phyloP scores from a whole-genome alignment of 2,888 invertebrate species.

The Sphaerophoria taeniata region DNA sequence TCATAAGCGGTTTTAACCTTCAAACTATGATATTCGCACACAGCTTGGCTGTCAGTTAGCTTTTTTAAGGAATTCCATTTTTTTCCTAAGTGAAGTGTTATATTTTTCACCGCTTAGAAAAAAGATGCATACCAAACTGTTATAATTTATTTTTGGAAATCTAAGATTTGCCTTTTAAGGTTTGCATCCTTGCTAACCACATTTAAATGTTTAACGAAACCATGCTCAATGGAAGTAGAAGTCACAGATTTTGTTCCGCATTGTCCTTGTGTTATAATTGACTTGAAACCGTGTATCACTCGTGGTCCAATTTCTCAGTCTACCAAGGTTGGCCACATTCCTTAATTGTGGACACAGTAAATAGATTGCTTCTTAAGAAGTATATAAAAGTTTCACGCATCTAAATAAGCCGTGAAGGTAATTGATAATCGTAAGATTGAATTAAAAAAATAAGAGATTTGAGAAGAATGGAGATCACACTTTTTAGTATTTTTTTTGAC shows the following conservation, averaged over 20 bases:
- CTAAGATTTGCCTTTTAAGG: not conserved
- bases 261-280: not conserved
- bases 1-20: too few relatives aligned
- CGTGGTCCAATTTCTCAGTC: not conserved
- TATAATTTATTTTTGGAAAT: not conserved
- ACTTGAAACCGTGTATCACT: not conserved
- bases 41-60: too few relatives aligned
- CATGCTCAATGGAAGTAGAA: not conserved
- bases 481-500: not conserved
- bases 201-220: not conserved
- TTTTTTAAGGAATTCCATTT: too few relatives aligned
- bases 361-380: not conserved
- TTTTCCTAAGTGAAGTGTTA: too few relatives aligned
- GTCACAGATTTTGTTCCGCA: not conserved
- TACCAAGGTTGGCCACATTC: not conserved
- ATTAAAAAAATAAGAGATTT: not conserved
- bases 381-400: not conserved
- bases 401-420: not conserved
- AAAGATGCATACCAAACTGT: not conserved
- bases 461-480: not conserved
- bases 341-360: not conserved
- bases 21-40: too few relatives aligned
- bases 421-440: not conserved
- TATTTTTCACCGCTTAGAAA: too few relatives aligned
- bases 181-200: not conserved